A percentile compares a stretch with the other conserved stretches of the same genome.
Evolutionary conservation across 30 jellyfish, hydroid and myxozoan species (phyloP).

Genomic region (Sanderia malayensis): DNA sequence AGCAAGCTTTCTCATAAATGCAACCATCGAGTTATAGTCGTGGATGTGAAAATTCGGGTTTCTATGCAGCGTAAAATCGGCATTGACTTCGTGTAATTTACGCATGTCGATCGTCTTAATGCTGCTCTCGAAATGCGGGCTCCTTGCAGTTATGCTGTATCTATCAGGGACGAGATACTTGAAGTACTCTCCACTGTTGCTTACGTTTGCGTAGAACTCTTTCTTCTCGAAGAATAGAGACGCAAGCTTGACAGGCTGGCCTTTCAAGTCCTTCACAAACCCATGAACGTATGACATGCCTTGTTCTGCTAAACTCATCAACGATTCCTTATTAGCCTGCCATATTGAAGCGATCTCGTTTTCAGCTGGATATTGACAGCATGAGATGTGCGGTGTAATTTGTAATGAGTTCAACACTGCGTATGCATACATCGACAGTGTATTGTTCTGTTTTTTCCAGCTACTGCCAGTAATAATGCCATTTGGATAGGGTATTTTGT

Average conservation of each 20-base stretch:
- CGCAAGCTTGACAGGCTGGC: slow-evolving; percentile 46
- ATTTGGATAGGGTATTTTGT: slow-evolving; percentile 13
- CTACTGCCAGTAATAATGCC: slow-evolving; percentile 59
- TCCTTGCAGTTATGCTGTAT: slow-evolving; percentile 71
- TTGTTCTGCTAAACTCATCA: slow-evolving; percentile 65
- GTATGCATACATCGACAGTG: slow-evolving; percentile 69
- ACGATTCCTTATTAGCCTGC: slow-evolving; percentile 76
- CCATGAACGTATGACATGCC: slow-evolving; percentile 87
- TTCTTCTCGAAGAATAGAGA: slow-evolving; percentile 51
- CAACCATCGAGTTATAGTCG: slow-evolving; percentile 52
- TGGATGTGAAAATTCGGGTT: slow-evolving; percentile 50
- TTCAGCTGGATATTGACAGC: slow-evolving; percentile 88
- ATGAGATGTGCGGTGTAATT: slow-evolving; percentile 67
- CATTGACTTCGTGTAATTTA: slow-evolving; percentile 28
- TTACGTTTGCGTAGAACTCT: slow-evolving; percentile 57
- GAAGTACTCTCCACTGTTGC: slow-evolving; percentile 64
- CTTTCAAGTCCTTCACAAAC: slow-evolving; percentile 34
- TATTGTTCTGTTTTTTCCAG: slow-evolving; percentile 54
- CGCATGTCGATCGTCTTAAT: slow-evolving; percentile 17
- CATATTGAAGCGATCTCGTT: slow-evolving; percentile 61
- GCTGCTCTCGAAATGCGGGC: slow-evolving; percentile 61
- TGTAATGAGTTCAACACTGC: slow-evolving; percentile 57
- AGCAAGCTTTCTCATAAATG: slow-evolving; percentile 49
- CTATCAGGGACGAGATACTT: slow-evolving; percentile 83
- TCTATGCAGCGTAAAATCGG: slow-evolving; percentile 59